phyloP scores from a whole-genome alignment of 2,888 invertebrate genomes.

The Tiliacea aurago region DNA sequence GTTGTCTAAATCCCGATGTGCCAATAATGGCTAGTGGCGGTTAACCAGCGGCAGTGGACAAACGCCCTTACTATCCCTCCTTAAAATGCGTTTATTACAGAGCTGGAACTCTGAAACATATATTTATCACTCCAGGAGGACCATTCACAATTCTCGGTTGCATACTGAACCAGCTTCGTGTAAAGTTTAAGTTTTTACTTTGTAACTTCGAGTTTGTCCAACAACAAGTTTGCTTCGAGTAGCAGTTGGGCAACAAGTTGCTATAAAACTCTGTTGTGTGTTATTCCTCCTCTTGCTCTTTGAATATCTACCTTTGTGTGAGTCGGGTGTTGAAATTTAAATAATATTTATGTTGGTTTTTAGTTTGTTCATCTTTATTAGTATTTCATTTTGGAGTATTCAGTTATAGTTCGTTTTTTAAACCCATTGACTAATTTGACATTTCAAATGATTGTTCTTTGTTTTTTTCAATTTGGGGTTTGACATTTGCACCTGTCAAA shows the following conservation, averaged over 20 bases:
- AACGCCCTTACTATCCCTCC: background rate
- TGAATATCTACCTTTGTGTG: background rate
- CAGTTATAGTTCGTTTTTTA: background rate
- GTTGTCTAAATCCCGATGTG: too few relatives aligned
- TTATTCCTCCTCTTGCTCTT: constrained; percentile 10
- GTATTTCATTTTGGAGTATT: background rate
- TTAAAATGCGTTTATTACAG: constrained; percentile 49
- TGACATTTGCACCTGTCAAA: too few relatives aligned
- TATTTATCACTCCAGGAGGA: constrained; percentile 59
- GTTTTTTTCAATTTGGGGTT: too few relatives aligned
- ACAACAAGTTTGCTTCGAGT: constrained; percentile 35
- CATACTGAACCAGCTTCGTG: constrained; percentile 44
- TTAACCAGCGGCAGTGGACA: background rate
- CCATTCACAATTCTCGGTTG: constrained; percentile 55
- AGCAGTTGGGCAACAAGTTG: constrained; percentile 43
- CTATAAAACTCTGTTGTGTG: constrained; percentile 7
- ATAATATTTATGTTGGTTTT: constrained; percentile 2
- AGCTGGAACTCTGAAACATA: constrained; percentile 50
- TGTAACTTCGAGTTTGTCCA: constrained; percentile 30
- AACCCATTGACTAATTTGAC: too few relatives aligned
- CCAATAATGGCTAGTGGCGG: background rate
- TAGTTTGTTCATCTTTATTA: background rate
- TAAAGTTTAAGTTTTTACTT: constrained; percentile 55
- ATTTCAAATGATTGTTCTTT: too few relatives aligned
- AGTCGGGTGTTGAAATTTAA: constrained; percentile 2